A percentile compares a stretch with the other conserved stretches of the same genome.
Evolutionary conservation across 2,888 invertebrate genomes (phyloP).

Genomic region (Watsonalla binaria): DNA sequence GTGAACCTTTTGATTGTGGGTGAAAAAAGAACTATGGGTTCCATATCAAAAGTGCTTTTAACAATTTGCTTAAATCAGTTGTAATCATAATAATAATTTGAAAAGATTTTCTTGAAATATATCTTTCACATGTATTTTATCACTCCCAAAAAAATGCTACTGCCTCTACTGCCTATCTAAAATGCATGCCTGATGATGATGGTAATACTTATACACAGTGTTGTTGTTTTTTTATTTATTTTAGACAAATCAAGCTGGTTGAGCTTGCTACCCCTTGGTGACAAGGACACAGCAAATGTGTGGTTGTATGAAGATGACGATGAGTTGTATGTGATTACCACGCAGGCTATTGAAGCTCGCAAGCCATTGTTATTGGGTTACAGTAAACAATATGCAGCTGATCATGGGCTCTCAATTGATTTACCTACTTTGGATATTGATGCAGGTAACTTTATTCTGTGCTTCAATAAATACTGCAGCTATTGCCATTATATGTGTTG

Average conservation of each 20-base stretch:
- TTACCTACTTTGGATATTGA: conserved; percentile 37
- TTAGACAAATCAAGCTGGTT: conserved; percentile 62
- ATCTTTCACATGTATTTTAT: too few species aligned
- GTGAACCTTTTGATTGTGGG: background rate
- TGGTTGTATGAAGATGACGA: conserved; percentile 51
- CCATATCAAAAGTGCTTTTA: too few species aligned
- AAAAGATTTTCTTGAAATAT: too few species aligned
- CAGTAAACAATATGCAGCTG: conserved; percentile 39
- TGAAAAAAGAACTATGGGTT: background rate
- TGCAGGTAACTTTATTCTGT: conserved; percentile 23
- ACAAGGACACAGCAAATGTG: conserved; percentile 40
- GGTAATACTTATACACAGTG: background rate
- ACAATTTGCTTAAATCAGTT: too few species aligned
- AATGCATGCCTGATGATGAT: background rate
- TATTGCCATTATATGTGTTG: background rate
- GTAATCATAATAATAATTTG: too few species aligned
- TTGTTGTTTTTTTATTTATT: conserved; percentile 6
- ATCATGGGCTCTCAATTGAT: conserved; percentile 28
- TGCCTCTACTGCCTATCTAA: background rate
- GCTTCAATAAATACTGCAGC: too few species aligned
- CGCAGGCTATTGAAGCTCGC: conserved; percentile 30
- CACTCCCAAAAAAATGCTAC: too few species aligned
- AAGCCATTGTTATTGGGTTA: conserved; percentile 46
- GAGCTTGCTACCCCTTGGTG: conserved; percentile 43
- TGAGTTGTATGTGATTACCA: conserved; percentile 42